phyloP scores from a whole-genome alignment of 2,888 invertebrate genomes.

The Diarsia dahlii region DNA sequence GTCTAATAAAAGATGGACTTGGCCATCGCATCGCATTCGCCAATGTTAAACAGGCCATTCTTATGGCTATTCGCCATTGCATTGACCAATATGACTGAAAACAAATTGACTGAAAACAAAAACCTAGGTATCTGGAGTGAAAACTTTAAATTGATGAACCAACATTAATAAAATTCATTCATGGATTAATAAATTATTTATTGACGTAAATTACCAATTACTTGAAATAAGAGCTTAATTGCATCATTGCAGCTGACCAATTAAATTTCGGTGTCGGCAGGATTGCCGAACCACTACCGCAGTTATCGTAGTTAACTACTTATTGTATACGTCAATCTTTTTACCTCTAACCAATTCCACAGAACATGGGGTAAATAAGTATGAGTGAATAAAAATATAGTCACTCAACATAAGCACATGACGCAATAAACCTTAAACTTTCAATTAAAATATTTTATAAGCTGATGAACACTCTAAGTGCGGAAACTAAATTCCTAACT shows the following conservation, averaged over 20 bases:
- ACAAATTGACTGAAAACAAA: not conserved
- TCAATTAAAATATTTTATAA: too few species aligned
- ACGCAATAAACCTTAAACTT: not conserved
- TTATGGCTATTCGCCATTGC: too few species aligned
- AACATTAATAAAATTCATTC: conserved; percentile 13
- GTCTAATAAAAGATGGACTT: too few species aligned
- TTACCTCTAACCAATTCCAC: not conserved
- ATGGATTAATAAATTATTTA: conserved; percentile 15
- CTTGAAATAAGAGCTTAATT: conserved; percentile 35
- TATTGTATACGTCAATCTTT: not conserved
- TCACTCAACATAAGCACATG: not conserved
- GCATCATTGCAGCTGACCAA: conserved; percentile 29
- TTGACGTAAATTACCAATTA: conserved; percentile 22
- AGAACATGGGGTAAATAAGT: not conserved
- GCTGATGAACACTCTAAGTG: too few species aligned
- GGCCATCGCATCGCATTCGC: too few species aligned
- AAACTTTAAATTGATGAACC: not conserved
- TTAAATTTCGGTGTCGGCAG: conserved; percentile 23
- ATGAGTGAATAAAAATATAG: not conserved
- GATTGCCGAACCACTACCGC: not conserved
- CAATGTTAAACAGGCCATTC: too few species aligned
- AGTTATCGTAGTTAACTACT: not conserved
- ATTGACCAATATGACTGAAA: too few species aligned
- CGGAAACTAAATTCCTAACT: too few species aligned
- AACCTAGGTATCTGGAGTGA: not conserved